These are phyloP conservation scores for Mirounga angustirostris DNA, from an alignment of 2,113 vertebrate genomes.

Conservation along the genomic window DNA sequence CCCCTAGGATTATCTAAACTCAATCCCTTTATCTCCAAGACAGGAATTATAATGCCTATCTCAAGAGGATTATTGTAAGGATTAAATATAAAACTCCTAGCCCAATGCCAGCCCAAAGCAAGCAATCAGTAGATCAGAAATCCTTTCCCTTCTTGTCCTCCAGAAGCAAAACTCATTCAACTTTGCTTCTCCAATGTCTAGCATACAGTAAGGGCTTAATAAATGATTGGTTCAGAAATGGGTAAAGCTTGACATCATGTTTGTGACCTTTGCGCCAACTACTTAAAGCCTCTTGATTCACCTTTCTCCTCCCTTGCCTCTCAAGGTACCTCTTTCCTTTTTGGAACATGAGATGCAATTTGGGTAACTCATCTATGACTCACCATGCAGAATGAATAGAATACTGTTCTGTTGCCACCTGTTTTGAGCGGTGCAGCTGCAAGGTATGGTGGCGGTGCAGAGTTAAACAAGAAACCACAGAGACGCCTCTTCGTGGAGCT, in stretches of 20 bases:
- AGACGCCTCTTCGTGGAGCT: background rate
- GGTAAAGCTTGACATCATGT: background rate
- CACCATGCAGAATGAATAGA: conserved; percentile 12
- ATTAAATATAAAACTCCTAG: background rate
- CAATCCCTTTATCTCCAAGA: background rate
- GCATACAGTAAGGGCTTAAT: background rate
- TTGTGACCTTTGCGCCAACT: background rate
- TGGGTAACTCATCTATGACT: conserved; percentile 40
- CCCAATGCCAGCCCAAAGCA: background rate
- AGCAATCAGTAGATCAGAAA: background rate
- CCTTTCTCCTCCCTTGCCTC: background rate
- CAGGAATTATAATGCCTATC: background rate
- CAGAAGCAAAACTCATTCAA: background rate
- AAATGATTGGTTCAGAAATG: background rate
- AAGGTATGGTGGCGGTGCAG: background rate
- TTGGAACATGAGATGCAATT: background rate
- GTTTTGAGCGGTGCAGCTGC: background rate
- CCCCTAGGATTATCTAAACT: background rate
- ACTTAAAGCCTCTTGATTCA: background rate
- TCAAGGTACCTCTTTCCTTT: conserved; percentile 16
- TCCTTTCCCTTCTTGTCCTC: background rate
- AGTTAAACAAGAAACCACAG: conserved; percentile 45
- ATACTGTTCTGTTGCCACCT: background rate
- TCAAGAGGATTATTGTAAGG: background rate
- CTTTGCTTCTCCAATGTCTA: background rate